Evolutionary conservation across 2,113 vertebrate species (phyloP), one percentile per base, ranked within the genome.

Genomic region (Tringa solitaria): DNA sequence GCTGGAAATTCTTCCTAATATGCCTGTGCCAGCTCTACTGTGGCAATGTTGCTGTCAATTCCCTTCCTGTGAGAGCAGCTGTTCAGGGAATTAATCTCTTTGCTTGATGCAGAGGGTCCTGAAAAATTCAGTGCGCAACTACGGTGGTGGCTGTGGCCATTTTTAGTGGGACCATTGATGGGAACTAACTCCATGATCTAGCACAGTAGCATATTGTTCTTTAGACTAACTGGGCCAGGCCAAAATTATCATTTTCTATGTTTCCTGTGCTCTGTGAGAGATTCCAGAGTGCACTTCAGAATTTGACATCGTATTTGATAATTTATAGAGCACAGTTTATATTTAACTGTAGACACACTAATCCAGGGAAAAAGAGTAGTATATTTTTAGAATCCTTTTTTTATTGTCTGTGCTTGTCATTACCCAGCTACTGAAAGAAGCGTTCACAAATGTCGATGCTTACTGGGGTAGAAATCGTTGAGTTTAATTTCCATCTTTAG

Each of bases 341-440:
- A 97, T 97, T 98, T 97, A 97, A 96, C 84, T 89, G 91, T 96
- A 90, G 85, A 96, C 95, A 95, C 87, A 28, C 80, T 97, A 93
- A 96, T 97, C 89, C 82, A 87, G 68, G 91, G 90, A 15, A 95
- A 96, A 96, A 93, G 77, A 87, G 75, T 89, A 72, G 89, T 92
- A 26, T 96, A 96, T 96, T 97, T 97, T 97, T 97, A 95, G 94
- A 86, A 74, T 51, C 37, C 53, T 81, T 93, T 87, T 96, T 87
- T 93, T 96, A 93, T 97, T 96, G 81, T 91, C 91, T 94, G 53
- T 73, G 18, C 91, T 94, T 96, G 73, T 97, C 84, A 89, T 92
- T 81, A 96, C 39, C 87, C 80, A 89, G 0, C 79, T 89, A 51
- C 63, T 69, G 77, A 86, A 91, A 77, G 80, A 89, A 83, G 65